These are phyloP conservation scores for Strix uralensis DNA, from an alignment of 2,113 vertebrate species.

Conservation along the genomic window DNA sequence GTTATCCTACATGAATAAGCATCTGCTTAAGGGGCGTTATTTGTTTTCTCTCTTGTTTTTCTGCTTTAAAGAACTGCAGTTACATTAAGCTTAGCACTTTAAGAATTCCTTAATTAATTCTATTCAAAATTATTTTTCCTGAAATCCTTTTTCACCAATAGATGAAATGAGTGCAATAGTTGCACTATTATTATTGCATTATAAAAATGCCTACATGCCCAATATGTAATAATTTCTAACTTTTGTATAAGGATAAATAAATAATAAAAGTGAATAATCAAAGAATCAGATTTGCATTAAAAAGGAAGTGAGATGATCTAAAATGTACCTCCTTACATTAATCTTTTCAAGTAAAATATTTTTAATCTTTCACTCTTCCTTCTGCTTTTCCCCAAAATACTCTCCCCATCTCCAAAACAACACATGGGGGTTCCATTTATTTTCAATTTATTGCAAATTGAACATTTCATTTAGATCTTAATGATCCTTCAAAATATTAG, in stretches of 20 bases:
- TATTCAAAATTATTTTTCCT: conserved; percentile 1
- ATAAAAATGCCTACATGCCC: background rate
- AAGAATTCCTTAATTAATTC: background rate
- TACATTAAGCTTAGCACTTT: background rate
- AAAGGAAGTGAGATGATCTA: conserved; percentile 18
- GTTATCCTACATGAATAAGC: conserved; percentile 24
- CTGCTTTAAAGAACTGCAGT: conserved; percentile 32
- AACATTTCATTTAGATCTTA: background rate
- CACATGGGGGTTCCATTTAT: background rate
- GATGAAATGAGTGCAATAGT: background rate
- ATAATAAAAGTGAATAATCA: conserved; percentile 17
- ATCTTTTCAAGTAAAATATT: conserved; percentile 1
- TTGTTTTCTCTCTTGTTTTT: conserved; percentile 52
- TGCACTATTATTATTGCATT: background rate
- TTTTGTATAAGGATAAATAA: background rate
- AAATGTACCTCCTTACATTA: background rate
- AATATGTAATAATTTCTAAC: background rate
- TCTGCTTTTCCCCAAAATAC: background rate
- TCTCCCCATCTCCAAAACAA: background rate
- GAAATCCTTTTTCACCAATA: background rate
- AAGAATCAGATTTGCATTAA: conserved; percentile 21
- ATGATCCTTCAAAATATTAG: background rate
- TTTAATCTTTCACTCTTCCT: background rate
- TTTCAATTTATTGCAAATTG: background rate
- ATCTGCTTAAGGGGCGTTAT: conserved; percentile 38